Evolutionary conservation across 2,888 invertebrate genomes (phyloP).

Genomic region (Scaptomyza reducta): DNA sequence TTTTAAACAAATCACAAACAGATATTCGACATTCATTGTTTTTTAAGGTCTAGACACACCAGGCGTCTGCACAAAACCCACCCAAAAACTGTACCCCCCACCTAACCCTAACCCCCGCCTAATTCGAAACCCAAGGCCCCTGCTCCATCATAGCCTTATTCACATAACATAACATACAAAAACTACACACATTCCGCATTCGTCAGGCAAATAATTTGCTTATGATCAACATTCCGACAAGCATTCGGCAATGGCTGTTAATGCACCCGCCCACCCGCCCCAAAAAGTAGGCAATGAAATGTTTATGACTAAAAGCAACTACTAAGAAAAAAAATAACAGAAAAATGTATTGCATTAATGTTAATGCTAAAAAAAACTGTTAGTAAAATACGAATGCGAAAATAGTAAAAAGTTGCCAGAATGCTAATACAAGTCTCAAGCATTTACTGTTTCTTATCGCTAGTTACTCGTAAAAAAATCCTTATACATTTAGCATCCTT

Average conservation of each 20-base stretch:
- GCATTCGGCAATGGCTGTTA: slow-evolving; percentile 22
- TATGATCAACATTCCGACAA: slow-evolving; percentile 52
- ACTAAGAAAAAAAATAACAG: not conserved
- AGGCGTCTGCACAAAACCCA: slow-evolving; percentile 43
- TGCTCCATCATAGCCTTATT: not conserved
- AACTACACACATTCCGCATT: slow-evolving; percentile 51
- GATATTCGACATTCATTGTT: slow-evolving; percentile 77
- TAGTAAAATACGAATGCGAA: not conserved
- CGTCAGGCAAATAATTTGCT: slow-evolving; percentile 57
- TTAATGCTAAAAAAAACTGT: not conserved
- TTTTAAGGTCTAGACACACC: slow-evolving; percentile 75
- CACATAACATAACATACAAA: slow-evolving; percentile 23
- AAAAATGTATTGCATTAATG: not conserved
- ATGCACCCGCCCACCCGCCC: slow-evolving; percentile 1
- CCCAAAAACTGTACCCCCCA: slow-evolving; percentile 10
- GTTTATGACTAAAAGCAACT: no score
- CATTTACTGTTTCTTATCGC: not conserved
- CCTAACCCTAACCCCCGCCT: no score
- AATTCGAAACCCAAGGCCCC: not conserved
- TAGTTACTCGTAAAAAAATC: not conserved
- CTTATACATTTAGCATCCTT: not conserved
- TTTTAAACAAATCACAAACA: slow-evolving; percentile 79
- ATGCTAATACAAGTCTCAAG: not conserved
- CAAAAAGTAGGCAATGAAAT: slow-evolving; percentile 30
- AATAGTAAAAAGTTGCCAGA: not conserved